phyloP scores from a whole-genome alignment of 2,888 invertebrate genomes.

The Platynereis dumerilii region DNA sequence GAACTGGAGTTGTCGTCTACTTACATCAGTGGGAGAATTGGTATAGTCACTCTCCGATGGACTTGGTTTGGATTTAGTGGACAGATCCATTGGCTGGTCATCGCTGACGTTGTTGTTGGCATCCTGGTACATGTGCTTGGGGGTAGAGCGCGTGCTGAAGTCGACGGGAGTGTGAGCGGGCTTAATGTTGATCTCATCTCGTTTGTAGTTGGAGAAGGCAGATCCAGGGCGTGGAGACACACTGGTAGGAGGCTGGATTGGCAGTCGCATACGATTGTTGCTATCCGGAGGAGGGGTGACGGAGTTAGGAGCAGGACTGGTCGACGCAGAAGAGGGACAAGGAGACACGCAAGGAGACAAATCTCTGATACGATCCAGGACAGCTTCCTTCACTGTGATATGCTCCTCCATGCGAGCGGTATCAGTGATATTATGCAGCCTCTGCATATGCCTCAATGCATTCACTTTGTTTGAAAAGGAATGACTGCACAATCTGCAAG shows the following conservation, averaged over 20 bases:
- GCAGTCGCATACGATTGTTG: not conserved
- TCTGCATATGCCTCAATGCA: slow-evolving; percentile 62
- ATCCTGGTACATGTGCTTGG: not conserved
- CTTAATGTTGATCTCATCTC: slow-evolving; percentile 1
- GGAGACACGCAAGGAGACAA: not conserved
- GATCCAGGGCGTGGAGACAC: not conserved
- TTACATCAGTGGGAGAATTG: not conserved
- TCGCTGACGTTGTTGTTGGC: slow-evolving; percentile 13
- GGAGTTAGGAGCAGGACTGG: slow-evolving; percentile 3
- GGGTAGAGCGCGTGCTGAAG: slow-evolving; percentile 48
- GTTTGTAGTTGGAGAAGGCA: slow-evolving; percentile 5
- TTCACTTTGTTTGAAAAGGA: slow-evolving; percentile 63
- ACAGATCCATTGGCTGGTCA: slow-evolving; percentile 51
- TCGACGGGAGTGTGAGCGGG: slow-evolving; percentile 48
- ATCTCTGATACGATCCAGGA: slow-evolving; percentile 20
- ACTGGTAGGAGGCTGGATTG: too few relatives aligned
- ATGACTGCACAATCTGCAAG: slow-evolving; percentile 59
- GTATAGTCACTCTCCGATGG: too few relatives aligned
- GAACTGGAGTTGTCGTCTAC: not conserved
- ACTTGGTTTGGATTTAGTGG: slow-evolving; percentile 27
- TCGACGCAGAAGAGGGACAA: not conserved
- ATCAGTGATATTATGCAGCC: slow-evolving; percentile 53
- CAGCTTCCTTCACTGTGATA: slow-evolving; percentile 45
- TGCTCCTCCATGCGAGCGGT: slow-evolving; percentile 43
- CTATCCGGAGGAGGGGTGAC: not conserved